phyloP scores from a whole-genome alignment of 1,140 invertebrate species.

The Drosophila erecta region DNA sequence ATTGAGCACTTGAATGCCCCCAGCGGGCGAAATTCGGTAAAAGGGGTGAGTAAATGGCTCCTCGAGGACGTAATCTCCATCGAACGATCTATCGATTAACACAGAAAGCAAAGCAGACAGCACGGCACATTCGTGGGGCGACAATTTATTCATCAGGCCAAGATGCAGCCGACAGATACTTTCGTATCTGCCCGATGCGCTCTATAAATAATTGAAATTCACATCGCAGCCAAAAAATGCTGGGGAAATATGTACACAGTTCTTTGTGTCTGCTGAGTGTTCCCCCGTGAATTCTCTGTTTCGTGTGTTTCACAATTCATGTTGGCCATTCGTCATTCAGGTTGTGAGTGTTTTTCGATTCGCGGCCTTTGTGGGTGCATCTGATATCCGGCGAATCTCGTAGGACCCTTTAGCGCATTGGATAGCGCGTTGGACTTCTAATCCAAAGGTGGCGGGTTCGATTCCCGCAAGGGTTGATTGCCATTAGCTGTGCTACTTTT shows the following conservation, averaged over 20 bases:
- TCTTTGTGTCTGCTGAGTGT: conserved; percentile 1
- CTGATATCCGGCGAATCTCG: not conserved
- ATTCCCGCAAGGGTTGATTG: conserved; percentile 87
- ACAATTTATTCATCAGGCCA: conserved; percentile 11
- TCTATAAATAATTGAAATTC: conserved; percentile 59
- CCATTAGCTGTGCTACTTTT: not conserved
- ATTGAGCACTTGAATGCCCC: conserved; percentile 77
- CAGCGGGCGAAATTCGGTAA: not conserved
- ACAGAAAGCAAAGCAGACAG: conserved; percentile 22
- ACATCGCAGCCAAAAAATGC: not conserved
- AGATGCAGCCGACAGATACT: not conserved
- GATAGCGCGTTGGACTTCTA: conserved; percentile 88
- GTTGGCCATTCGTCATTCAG: conserved; percentile 5
- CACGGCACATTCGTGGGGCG: conserved; percentile 3
- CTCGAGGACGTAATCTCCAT: conserved; percentile 47
- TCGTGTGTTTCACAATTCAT: not conserved
- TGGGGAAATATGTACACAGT: too few species aligned
- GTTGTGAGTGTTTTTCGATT: conserved; percentile 5
- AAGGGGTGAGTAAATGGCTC: conserved; percentile 10
- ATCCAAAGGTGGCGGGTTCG: conserved; percentile 88
- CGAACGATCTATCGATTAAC: conserved; percentile 51
- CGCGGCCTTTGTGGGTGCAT: not conserved
- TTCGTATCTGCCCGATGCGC: not conserved
- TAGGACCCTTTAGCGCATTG: conserved; percentile 86
- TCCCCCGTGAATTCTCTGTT: not conserved